Percentiles rank a stretch among this genome's conserved stretches.
Evolutionary conservation across 2,888 invertebrate species (phyloP).

Genomic region (Halocaridina rubra): DNA sequence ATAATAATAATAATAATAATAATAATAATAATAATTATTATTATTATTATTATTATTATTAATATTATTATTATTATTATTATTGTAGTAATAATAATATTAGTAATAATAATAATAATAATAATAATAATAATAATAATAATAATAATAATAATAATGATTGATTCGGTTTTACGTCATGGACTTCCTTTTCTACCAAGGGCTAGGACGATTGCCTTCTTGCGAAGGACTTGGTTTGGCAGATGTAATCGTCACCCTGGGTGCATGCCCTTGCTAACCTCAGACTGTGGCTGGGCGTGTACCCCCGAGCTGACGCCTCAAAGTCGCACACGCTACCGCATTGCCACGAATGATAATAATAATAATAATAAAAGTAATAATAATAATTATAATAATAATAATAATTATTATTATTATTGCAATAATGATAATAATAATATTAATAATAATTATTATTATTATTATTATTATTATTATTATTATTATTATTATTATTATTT

Average conservation of each 20-base stretch:
- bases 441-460: neutral
- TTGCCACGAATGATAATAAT: neutral
- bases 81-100: neutral
- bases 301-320: too few relatives aligned
- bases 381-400: neutral
- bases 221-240: too few relatives aligned
- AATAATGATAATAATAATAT: neutral
- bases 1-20: neutral
- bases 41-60: neutral
- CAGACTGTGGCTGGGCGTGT: too few relatives aligned
- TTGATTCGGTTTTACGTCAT: too few relatives aligned
- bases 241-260: too few relatives aligned
- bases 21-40: neutral
- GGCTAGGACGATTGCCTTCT: too few relatives aligned
- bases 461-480: neutral
- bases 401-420: neutral
- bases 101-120: neutral
- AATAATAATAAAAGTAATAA: neutral
- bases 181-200: too few relatives aligned
- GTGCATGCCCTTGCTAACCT: too few relatives aligned
- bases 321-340: too few relatives aligned
- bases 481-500: neutral
- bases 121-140: neutral
- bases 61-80: neutral
- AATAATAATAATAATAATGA: neutral